Evolutionary conservation across 2,113 vertebrate species (phyloP), one percentile per base, ranked within the genome.

Genomic region (Glareola pratincola): DNA sequence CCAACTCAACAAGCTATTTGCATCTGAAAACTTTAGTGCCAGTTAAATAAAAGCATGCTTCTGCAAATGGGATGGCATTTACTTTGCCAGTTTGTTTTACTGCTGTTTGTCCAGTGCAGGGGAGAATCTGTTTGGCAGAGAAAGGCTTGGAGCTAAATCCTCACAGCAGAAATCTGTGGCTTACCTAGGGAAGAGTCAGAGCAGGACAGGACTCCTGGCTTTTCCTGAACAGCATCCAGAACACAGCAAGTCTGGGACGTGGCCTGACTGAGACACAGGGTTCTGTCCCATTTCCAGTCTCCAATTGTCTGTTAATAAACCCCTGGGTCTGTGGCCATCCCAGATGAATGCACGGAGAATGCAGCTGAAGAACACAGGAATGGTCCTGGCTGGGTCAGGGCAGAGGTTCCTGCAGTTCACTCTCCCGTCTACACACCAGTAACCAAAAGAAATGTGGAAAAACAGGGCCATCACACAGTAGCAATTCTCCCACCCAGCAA

Each of bases 1-100:
- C 94, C 90, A 96, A 93, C 75, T 92, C 94, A 94, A 89, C 89
- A 67, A 97, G 79, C 82, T 75, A 39, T 92, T 95, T 92, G 67
- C 89, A 95, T 96, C 89, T 76, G 85, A 96, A 94, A 90, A 73
- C n/a, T 87, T 77, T 26, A 75, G 64, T 56, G 81, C 74, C 84
- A 13, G 56, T 73, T 95, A 93, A 85, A 83, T 68, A 76, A 77
- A 92, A 91, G 32, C 10, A 8, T 32, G 24, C 45, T 47, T 73
- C 54, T 89, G 29, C 16, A 0, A 81, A 43, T n/a, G 75, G 50
- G 43, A 29, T 83, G 85, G 45, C 21, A 57, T 86, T 76, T 87
- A 39, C 39, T 88, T 78, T 62, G 64, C 85, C 69, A 63, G 20
- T 67, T 94, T 71, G 53, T 83, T 92, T 60, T 54, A 26, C 32